phyloP scores from a whole-genome alignment of 2,797 vertebrate species.

The Sebastiscus tertius region DNA sequence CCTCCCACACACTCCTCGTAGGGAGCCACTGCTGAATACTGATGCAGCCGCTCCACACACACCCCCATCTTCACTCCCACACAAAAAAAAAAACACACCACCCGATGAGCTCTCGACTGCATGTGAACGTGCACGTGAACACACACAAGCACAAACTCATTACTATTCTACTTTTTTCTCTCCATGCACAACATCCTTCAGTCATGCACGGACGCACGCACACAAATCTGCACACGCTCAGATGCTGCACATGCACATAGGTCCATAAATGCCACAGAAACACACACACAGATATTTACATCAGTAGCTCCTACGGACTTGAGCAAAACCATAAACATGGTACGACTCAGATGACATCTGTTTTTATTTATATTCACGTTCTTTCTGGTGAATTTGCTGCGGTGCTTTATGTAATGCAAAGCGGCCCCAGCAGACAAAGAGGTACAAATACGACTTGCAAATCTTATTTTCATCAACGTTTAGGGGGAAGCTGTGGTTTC shows the following conservation, averaged over 20 bases:
- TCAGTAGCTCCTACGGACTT: slow-evolving; percentile 1
- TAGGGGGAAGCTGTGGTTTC: neutral
- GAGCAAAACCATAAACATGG: slow-evolving; percentile 31
- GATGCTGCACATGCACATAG: neutral
- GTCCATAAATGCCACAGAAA: slow-evolving; percentile 19
- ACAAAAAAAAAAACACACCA: slow-evolving; percentile 12
- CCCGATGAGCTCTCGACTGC: neutral
- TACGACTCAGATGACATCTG: slow-evolving; percentile 32
- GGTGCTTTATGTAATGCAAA: slow-evolving; percentile 7
- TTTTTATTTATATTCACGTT: slow-evolving; percentile 49
- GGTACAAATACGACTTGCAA: neutral
- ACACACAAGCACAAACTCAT: slow-evolving; percentile 42
- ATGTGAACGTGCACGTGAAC: slow-evolving; percentile 18
- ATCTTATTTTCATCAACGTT: neutral
- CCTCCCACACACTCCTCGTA: slow-evolving; percentile 66
- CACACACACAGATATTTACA: slow-evolving; percentile 3
- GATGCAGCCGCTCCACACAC: slow-evolving; percentile 63
- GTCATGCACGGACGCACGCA: neutral
- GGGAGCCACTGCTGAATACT: slow-evolving; percentile 75
- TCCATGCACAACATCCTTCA: slow-evolving; percentile 15
- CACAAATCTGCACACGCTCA: neutral
- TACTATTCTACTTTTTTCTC: slow-evolving; percentile 18
- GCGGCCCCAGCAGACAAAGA: neutral
- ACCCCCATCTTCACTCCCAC: slow-evolving; percentile 28
- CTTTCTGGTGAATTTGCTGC: slow-evolving; percentile 28